Evolutionary conservation across 2,888 invertebrate genomes (phyloP).

Genomic region (Pheosia gnoma): DNA sequence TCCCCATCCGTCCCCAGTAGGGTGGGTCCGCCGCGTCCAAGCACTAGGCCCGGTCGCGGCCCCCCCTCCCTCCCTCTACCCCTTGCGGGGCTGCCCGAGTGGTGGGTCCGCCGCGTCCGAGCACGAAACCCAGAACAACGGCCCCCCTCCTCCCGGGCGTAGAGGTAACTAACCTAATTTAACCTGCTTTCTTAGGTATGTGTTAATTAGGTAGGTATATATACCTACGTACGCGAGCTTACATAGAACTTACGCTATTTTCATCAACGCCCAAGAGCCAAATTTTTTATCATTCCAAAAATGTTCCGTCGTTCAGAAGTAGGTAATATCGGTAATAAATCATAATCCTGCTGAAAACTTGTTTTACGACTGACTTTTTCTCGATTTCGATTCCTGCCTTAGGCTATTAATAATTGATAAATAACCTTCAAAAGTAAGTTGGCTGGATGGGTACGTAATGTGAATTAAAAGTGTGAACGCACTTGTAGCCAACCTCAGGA

Average conservation of each 20-base stretch:
- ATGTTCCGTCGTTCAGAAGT: slow-evolving; percentile 32
- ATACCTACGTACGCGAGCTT: no score
- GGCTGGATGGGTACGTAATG: slow-evolving; percentile 2
- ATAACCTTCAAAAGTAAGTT: slow-evolving; percentile 41
- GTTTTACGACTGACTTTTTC: slow-evolving; percentile 55
- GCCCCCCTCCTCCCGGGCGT: no score
- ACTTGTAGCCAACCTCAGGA: not conserved
- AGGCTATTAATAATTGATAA: slow-evolving; percentile 56
- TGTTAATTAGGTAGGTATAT: no score
- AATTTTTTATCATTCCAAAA: slow-evolving; percentile 34
- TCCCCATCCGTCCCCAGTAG: no score
- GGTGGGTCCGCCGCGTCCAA: no score
- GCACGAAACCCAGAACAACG: no score
- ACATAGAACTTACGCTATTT: not conserved
- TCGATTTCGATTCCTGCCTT: slow-evolving; percentile 54
- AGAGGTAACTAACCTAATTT: no score
- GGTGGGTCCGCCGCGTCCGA: no score
- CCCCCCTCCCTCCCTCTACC: no score
- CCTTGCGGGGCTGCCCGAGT: no score
- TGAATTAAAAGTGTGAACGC: not conserved
- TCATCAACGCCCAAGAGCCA: slow-evolving; percentile 15
- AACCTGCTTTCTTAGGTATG: no score
- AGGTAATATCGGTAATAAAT: slow-evolving; percentile 49
- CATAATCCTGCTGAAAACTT: slow-evolving; percentile 56
- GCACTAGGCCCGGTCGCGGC: no score